Base-by-base conservation (phyloP, 2,797 vertebrate species). In the Borostomias antarcticus region DNA sequence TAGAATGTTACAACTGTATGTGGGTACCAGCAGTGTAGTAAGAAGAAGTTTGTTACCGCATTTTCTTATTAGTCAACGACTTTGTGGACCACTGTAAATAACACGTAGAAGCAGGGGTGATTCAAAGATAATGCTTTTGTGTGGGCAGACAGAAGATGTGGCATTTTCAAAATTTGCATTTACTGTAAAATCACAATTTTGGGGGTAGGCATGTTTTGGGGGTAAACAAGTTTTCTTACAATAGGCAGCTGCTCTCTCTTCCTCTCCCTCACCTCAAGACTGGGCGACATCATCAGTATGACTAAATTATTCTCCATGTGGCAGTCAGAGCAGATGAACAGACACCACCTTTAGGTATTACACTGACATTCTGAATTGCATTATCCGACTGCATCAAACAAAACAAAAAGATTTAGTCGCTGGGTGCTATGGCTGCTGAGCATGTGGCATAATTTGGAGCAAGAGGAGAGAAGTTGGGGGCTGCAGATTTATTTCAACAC, bases 401-500 rank as follows among this genome's bases (percentile, higher is more conserved):
- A 60, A 53, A 25, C 28, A 47, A 25, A 58, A 45, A 69, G 19
- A 37, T 28, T 63, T 52, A 35, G 48, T 25, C 37, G 26, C 7
- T 21, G 48, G 21, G 23, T 25, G 37, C 1, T n/a, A 21, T 26
- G 15, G 19, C 26, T 33, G 33, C 35, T 13, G 32, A 56, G 52
- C 23, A 9, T 56, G 29, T 65, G 37, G 47, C 63, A 47, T 65
- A 47, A 43, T 65, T 30, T 28, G 25, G 52, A 52, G 28, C 1
- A 17, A 33, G 21, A 64, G 13, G 26, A 43, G 51, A 32, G 54
- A 43, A 15, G 35, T 25, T 32, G 23, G 26, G 64, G 54, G 53
- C 37, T 35, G 51, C 37, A 71, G 62, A 73, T 65, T 70, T 61
- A 78, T 51, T 73, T 48, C 58, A 57, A 23, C 64, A 65, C 54